Evolutionary conservation across 2,888 invertebrate genomes (phyloP).

Genomic region (Pseudoips prasinana): DNA sequence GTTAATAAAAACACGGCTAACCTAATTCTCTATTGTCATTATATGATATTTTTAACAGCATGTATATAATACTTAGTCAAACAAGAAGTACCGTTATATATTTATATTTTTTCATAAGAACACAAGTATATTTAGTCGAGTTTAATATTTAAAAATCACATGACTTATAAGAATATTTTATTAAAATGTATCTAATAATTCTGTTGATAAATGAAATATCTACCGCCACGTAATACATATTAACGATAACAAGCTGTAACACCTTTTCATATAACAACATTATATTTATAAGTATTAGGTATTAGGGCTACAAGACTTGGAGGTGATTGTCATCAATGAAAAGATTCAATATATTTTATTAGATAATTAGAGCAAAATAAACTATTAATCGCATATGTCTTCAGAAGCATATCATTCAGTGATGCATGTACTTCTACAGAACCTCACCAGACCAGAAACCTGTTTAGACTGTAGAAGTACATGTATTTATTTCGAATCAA

Average conservation of each 20-base stretch:
- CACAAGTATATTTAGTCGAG: constrained; percentile 23
- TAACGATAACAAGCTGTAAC: constrained; percentile 23
- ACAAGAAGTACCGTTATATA: no score
- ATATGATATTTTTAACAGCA: constrained; percentile 2
- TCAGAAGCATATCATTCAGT: no score
- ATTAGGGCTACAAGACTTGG: constrained; percentile 27
- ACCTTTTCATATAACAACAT: constrained; percentile 16
- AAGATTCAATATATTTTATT: constrained; percentile 4
- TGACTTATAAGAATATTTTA: constrained; percentile 6
- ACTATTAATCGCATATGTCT: no score
- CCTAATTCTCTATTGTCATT: constrained; percentile 12
- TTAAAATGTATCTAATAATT: constrained; percentile 6
- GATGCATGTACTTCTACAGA: no score
- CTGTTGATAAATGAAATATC: constrained; percentile 11
- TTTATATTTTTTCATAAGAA: constrained; percentile 14
- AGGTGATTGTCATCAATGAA: constrained; percentile 22
- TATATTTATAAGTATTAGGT: constrained; percentile 17
- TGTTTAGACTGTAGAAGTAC: no score
- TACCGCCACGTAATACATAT: constrained; percentile 17
- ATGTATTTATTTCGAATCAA: no score
- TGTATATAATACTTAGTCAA: no score
- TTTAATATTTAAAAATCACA: constrained; percentile 13
- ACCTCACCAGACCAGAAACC: no score
- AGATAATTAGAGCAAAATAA: no score
- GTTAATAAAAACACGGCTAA: constrained; percentile 14